These are phyloP conservation scores for Drosophila kohkoa DNA, from an alignment of 1,140 invertebrate genomes.

Conservation along the genomic window DNA sequence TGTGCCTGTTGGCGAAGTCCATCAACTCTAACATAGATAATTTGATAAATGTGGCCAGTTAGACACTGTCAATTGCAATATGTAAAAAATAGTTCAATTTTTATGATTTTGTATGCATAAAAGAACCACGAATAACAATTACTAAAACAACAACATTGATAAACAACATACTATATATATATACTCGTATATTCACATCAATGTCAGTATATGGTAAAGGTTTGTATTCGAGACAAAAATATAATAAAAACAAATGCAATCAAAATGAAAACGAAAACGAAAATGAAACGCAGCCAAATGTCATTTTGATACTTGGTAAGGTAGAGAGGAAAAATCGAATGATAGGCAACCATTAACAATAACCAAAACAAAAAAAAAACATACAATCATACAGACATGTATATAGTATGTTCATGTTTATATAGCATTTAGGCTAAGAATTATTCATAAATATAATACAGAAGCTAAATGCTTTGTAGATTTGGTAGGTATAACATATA, in stretches of 20 bases:
- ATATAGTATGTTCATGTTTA: conserved; percentile 45
- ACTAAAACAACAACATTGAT: conserved; percentile 29
- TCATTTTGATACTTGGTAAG: conserved; percentile 66
- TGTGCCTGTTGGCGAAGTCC: conserved; percentile 2
- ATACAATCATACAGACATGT: conserved; percentile 30
- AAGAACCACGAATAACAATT: conserved; percentile 46
- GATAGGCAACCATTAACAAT: conserved; percentile 29
- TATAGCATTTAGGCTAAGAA: conserved; percentile 32
- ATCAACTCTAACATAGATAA: conserved; percentile 25
- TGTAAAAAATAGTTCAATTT: conserved; percentile 27
- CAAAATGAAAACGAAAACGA: conserved; percentile 14
- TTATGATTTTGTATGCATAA: conserved; percentile 49
- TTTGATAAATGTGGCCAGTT: conserved; percentile 32
- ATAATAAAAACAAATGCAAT: conserved; percentile 19
- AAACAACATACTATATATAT: conserved; percentile 29
- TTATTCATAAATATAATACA: not conserved
- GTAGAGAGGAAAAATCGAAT: conserved; percentile 51
- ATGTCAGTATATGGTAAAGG: conserved; percentile 31
- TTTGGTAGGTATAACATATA: conserved; percentile 47
- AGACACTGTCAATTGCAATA: conserved; percentile 10
- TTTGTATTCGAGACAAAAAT: conserved; percentile 49
- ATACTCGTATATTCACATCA: conserved; percentile 9
- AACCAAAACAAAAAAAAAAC: not conserved
- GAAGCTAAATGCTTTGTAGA: conserved; percentile 38
- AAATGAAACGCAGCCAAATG: conserved; percentile 42